Percentiles rank a stretch among this genome's conserved stretches.
Conservation (phyloP, 1,140 invertebrate species). For the Polyergus mexicanus region DNA sequence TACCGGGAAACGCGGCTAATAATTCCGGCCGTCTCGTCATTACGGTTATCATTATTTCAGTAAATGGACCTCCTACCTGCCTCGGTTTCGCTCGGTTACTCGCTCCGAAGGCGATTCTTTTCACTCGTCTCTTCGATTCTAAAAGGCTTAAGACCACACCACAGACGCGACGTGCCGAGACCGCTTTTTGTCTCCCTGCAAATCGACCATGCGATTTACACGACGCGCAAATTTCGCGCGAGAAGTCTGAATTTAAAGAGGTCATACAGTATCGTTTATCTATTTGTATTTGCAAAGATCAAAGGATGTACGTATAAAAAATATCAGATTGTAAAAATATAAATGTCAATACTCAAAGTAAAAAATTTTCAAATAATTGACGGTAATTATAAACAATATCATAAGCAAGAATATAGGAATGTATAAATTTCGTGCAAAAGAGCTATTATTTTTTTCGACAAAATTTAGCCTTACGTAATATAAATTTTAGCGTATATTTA, state of each 20-base stretch:
- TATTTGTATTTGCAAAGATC: neutral
- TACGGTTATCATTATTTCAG: slow-evolving; percentile 77
- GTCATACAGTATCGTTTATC: neutral
- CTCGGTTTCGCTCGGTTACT: slow-evolving; percentile 26
- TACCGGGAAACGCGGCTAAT: slow-evolving; percentile 71
- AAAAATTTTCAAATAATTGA: neutral
- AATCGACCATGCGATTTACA: slow-evolving; percentile 24
- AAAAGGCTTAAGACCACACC: slow-evolving; percentile 26
- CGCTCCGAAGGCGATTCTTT: slow-evolving; percentile 69
- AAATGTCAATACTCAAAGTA: neutral
- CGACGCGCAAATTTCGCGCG: slow-evolving; percentile 17
- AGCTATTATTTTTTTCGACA: neutral
- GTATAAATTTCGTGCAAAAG: neutral
- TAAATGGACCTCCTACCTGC: slow-evolving; percentile 73
- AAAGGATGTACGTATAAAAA: neutral
- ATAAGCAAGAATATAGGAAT: neutral
- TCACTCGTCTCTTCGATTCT: slow-evolving; percentile 58
- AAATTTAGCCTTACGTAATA: neutral
- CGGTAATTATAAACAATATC: neutral
- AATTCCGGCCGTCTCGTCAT: slow-evolving; percentile 71
- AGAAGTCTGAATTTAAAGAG: slow-evolving; percentile 9
- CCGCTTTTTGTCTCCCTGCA: slow-evolving; percentile 38
- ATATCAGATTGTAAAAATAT: too few species aligned
- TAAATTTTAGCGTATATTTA: too few species aligned
- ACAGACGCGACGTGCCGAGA: slow-evolving; percentile 7